Percentiles rank a stretch among this genome's conserved stretches.
Conservation (phyloP, 2,113 vertebrate genomes). For the Excalfactoria chinensis region DNA sequence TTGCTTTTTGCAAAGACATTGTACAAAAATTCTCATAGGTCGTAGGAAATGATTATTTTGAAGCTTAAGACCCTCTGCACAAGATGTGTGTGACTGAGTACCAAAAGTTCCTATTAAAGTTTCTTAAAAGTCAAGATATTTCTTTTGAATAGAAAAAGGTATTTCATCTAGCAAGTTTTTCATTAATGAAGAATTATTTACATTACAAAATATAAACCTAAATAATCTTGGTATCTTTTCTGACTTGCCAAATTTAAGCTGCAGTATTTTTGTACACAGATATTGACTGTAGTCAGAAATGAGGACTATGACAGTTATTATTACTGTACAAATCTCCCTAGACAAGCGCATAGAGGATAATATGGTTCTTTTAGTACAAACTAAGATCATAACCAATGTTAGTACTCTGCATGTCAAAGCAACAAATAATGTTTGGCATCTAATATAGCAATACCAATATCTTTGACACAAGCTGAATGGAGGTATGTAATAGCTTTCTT, state of each 20-base stretch:
- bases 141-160: not conserved
- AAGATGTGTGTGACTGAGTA: not conserved
- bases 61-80: not conserved
- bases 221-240: not conserved
- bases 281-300: slow-evolving; percentile 54
- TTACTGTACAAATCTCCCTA: not conserved
- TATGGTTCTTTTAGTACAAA: slow-evolving; percentile 21
- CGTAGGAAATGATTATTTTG: not conserved
- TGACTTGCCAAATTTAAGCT: slow-evolving; percentile 31
- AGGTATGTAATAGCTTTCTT: not conserved
- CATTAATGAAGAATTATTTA: not conserved
- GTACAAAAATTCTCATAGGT: not conserved
- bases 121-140: not conserved
- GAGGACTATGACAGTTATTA: slow-evolving; percentile 33
- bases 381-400: slow-evolving; percentile 26
- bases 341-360: slow-evolving; percentile 39
- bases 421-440: slow-evolving; percentile 63
- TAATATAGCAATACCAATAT: slow-evolving; percentile 33
- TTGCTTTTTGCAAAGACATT: not conserved
- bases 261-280: not conserved
- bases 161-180: not conserved
- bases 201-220: not conserved
- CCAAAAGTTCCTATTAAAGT: not conserved
- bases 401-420: slow-evolving; percentile 59
- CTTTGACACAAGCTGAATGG: slow-evolving; percentile 36